Evolutionary conservation across 2,888 invertebrate species (phyloP), one percentile per base, ranked within the genome.

Genomic region (Ichneumoninae sp.): DNA sequence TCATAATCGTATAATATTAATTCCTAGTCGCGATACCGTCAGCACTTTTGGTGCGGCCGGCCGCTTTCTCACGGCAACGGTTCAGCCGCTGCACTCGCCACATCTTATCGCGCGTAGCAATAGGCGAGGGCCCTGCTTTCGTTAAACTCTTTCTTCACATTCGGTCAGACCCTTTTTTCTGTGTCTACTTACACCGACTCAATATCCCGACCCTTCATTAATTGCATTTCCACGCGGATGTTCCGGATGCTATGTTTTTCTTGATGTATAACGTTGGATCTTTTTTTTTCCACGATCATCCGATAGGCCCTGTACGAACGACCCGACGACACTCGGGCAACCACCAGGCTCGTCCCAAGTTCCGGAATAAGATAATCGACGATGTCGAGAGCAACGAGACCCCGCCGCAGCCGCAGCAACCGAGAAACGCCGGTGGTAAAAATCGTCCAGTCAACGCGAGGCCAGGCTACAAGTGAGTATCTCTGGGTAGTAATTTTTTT

Each of bases 331-430:
- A 91, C 66, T 81, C 89, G 1, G 84, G 77, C 30, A 88, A 85
- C 30, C 88, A 85, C 77, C 85, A 86, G 7, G n/a, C 83, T 0
- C 90, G 93, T 19, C 91, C 91, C 1, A 93, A 94, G 83, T 93
- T 92, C 85, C 92, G 93, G 33, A 93, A 92, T 77, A 93, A 93
- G 77, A 89, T 92, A 52, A 83, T 87, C 76, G 94, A 93, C 26
- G 93, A 93, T 68, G 79, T 88, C 4, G 92, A 92, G 7, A 91
- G 87, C 70, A 89, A 87, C 33, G 88, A 87, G 5, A 87, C 89
- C 22, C 71, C 87, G 22, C 91, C 89, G 30, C 91, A 92, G 81
- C 69, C 85, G 13, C 91, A 89, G 40, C 91, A 92, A 83, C 57
- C 88, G n/a, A 90, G 91, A 47, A 85, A 86, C 69, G 47, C 74